Base-by-base conservation (phyloP, 1,140 invertebrate species). In the Lasioglossum albipes region DNA sequence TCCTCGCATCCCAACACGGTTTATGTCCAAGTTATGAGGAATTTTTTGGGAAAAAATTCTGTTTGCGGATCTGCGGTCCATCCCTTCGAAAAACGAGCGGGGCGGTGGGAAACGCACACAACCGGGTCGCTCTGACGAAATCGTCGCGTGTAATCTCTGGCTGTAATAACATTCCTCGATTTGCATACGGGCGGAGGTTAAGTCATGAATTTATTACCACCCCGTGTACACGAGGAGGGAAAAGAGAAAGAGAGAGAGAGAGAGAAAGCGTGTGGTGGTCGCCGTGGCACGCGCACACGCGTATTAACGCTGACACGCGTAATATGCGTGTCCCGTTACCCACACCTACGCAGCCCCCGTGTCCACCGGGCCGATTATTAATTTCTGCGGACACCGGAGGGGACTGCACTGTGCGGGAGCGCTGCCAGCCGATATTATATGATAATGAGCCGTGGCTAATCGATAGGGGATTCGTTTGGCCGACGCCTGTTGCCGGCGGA, bases 201-300 rank as follows among this genome's bases (percentile, higher is more conserved):
- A 83, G 89, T 89, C 85, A 89, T 89, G 85, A 90, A 90, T 90
- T 90, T 87, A 90, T 90, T 86, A 83, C 76, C 79, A 84, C 74
- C 81, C 81, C 70, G 61, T 84, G 67, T 49, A 49, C 2, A 12
- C 45, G 45, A 36, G 36, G 2, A 36, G 36, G 36, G 2, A 36
- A 36, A 2, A 27, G 27, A 27, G 27, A 36, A 2, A 27, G 27
- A 27, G 27, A 36, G 36, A 36, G 0, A 36, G 36, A 36, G 36
- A 12, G 45, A 13, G 13, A 49, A 12, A 49, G 45, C 45, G 68
- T 52, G 57, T 13, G 52, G 59, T 68, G 79, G 52, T 36, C 36
- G 1, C 36, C 1, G 36, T 36, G n/a, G 62, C 71, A 54, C 27
- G 66, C 57, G 31, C 59, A 62, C 61, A 42, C 36, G 36, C 42